These are phyloP conservation scores for Enteromius radiatus DNA, from an alignment of 2,797 vertebrate genomes.

Conservation along the genomic window DNA sequence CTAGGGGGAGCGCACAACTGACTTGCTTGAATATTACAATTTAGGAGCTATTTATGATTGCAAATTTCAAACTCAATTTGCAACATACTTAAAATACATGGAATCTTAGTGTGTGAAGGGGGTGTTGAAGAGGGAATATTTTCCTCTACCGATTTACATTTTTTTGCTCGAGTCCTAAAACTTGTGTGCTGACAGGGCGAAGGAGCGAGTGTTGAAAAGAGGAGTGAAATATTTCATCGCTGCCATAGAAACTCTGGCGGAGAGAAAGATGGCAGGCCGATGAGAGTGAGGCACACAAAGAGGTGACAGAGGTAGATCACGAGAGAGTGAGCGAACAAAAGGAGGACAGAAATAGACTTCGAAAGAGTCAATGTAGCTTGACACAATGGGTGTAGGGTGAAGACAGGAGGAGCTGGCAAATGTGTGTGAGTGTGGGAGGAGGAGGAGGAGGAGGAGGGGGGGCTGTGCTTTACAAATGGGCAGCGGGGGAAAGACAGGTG, in stretches of 20 bases:
- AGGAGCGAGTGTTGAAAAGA: slow-evolving; percentile 30
- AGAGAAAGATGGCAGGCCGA: slow-evolving; percentile 56
- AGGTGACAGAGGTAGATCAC: slow-evolving; percentile 71
- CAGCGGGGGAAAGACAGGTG: slow-evolving; percentile 68
- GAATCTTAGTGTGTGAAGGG: background rate
- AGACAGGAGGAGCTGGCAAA: slow-evolving; percentile 54
- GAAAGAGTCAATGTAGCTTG: slow-evolving; percentile 57
- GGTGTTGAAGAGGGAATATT: slow-evolving; percentile 5
- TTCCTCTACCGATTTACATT: slow-evolving; percentile 30
- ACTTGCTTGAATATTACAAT: slow-evolving; percentile 29
- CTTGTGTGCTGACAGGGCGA: slow-evolving; percentile 25
- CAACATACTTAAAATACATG: slow-evolving; percentile 22
- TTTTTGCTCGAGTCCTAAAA: slow-evolving; percentile 28
- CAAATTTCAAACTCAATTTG: slow-evolving; percentile 44
- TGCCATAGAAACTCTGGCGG: slow-evolving; percentile 32
- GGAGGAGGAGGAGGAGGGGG: slow-evolving; percentile 10
- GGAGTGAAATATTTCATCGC: slow-evolving; percentile 40
- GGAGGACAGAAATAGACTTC: slow-evolving; percentile 62
- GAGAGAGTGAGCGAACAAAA: slow-evolving; percentile 72
- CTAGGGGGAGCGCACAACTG: slow-evolving; percentile 10
- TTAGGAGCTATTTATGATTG: slow-evolving; percentile 33
- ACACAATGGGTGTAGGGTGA: slow-evolving; percentile 61
- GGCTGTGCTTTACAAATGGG: slow-evolving; percentile 41
- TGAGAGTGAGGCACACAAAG: slow-evolving; percentile 56
- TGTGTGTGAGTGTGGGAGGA: slow-evolving; percentile 8